Base-by-base conservation (phyloP, 2,113 vertebrate genomes). In the Greenwoodochromis staneri region DNA sequence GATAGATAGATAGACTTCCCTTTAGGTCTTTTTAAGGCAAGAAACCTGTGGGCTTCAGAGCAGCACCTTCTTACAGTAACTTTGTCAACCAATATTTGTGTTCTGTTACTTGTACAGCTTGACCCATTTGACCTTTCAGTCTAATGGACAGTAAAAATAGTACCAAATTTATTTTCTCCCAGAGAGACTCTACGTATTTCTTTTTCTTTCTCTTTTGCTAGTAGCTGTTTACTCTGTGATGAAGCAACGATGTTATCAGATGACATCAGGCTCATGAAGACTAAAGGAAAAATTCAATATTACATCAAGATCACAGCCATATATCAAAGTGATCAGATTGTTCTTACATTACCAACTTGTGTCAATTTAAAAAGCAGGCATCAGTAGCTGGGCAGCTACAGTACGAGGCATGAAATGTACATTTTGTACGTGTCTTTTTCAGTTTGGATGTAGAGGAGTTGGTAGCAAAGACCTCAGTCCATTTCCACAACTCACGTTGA, bases 121-220 rank as follows among this genome's bases (percentile, higher is more conserved):
- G 34, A 66, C 9, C 16, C 42, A 54, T 51, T 42, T 53, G 31
- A 21, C 80, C 78, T 85, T 81, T 85, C 57, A 69, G 38, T 80
- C 16, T 83, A n/a, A 85, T 88, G n/a, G 9, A n/a, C 29, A 40
- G 36, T 84, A 63, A 88, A 91, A 84, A 92, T 85, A 82, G 19
- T 57, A 45, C 38, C 47, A 16, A 11, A 17, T n/a, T 61, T 55
- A 17, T 19, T 63, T 34, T 36, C 55, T 87, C 51, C 82, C 85
- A 55, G 78, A 87, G 57, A 66, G 38, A 73, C 29, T 87, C 29
- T 57, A 19, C n/a, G 27, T 51, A 45, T 66, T 53, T 66, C 85
- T 34, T 91, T 86, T 88, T 82, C 69, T 27, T 27, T 27, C 24
- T 27, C 24, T 27, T 27, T 27, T 71, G 47, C 2, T 38, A 34